Conservation (phyloP, 2,113 vertebrate genomes). For the Columbina picui region DNA sequence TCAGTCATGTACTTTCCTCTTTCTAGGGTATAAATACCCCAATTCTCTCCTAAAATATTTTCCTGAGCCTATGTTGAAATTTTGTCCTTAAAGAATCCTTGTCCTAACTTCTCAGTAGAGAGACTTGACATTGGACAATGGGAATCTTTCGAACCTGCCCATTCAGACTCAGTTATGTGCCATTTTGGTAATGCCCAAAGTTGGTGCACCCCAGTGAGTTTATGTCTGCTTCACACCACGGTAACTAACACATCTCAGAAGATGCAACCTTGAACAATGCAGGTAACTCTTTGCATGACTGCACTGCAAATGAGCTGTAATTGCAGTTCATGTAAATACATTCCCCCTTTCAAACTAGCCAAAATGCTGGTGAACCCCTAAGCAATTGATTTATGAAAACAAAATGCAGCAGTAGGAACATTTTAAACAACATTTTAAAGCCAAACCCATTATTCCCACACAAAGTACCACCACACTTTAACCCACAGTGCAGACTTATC, state of each 20-base stretch:
- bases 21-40: not conserved
- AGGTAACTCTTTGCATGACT: not conserved
- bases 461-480: not conserved
- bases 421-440: not conserved
- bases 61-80: not conserved
- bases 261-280: not conserved
- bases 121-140: not conserved
- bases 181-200: not conserved
- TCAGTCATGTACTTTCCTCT: not conserved
- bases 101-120: not conserved
- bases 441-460: not conserved
- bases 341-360: not conserved
- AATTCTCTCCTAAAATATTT: not conserved
- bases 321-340: not conserved
- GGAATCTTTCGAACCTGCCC: fast-evolving
- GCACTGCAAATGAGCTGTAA: not conserved
- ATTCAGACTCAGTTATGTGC: not conserved
- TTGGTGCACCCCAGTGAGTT: not conserved
- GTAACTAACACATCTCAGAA: not conserved
- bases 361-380: not conserved
- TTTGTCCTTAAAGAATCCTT: not conserved
- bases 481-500: not conserved
- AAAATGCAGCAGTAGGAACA: fast-evolving
- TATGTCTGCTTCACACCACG: fast-evolving
- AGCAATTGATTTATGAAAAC: fast-evolving